Conservation (phyloP, 2,797 vertebrate species). For the Urocyon cinereoargenteus region DNA sequence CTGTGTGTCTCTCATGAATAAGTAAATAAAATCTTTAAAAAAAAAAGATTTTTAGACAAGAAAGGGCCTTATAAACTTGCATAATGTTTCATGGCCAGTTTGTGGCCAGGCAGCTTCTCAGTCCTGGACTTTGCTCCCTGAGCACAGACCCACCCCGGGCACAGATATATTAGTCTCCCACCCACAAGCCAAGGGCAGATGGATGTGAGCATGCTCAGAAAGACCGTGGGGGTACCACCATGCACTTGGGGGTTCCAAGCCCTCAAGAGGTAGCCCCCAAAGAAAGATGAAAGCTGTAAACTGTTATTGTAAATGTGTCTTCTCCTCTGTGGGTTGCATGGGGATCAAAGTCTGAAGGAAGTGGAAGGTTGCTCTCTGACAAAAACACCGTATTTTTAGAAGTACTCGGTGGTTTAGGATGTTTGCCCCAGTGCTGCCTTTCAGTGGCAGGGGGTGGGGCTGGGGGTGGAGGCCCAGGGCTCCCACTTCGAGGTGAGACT, state of each 20-base stretch:
- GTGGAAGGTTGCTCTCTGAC: conserved; percentile 75
- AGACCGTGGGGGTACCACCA: neutral
- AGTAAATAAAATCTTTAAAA: no score
- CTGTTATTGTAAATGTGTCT: conserved; percentile 73
- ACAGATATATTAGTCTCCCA: neutral
- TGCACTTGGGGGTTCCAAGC: neutral
- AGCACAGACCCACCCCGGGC: neutral
- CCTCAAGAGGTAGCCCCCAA: conserved; percentile 62
- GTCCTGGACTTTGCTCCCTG: neutral
- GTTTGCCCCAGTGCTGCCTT: conserved; percentile 68
- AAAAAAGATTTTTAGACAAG: neutral
- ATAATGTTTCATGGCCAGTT: neutral
- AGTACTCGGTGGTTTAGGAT: conserved; percentile 64
- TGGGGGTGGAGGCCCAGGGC: conserved; percentile 1
- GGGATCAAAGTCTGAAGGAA: conserved; percentile 80
- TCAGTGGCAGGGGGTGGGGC: conserved; percentile 48
- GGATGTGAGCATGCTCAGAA: conserved; percentile 63
- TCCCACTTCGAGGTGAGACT: neutral
- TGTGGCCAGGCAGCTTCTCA: neutral
- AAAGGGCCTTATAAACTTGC: neutral
- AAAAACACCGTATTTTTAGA: conserved; percentile 80
- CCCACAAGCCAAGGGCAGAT: neutral
- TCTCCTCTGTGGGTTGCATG: conserved; percentile 54
- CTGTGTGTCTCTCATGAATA: no score
- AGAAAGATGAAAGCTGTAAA: conserved; percentile 35